Base-by-base conservation (phyloP, 2,888 invertebrate species). In the Tetheella fluctuosa region DNA sequence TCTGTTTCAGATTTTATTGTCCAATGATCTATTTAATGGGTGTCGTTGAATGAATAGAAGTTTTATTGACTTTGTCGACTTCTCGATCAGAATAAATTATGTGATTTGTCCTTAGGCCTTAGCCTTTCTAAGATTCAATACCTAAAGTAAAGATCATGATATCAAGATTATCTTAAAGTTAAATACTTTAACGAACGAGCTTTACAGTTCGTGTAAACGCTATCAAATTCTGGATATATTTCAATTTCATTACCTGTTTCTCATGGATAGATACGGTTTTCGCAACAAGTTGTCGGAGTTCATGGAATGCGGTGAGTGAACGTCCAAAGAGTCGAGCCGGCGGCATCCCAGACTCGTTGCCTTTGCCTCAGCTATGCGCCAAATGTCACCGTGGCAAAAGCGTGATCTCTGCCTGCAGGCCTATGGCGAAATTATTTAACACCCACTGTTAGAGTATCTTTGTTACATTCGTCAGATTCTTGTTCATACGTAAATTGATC, bases 221-320 rank as follows among this genome's bases (percentile, higher is more conserved):
- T 48, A 48, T 48, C 20, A 48, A 20, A 48, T 48, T 20, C 48
- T 48, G 48, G 48, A 48, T 20, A 48, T 48, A 48, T 48, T 48
- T 48, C n/a, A 42, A 42, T 42, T 42, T 42, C 65, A 63, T 52
- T 62, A 57, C 59, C 63, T 64, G 60, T 73, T 69, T 69, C 65
- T 69, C 54, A 67, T 65, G 69, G 70, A 70, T 74, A 68, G 76
- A 76, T 72, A 55, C 61, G 67, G 70, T 85, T 88, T 88, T 88
- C 84, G 86, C 85, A 87, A 88, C 74, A 57, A 62, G 70, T 72
- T 67, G 65, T 64, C 68, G 70, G 70, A 25, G 54, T 72, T 61
- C 69, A 65, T 68, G 89, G 91, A 91, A 91, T 91, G 90, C 84
- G 86, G 84, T 76, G 71, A 86, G 90, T 88, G 90, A 90, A 90